These are phyloP conservation scores for Eubasilissa splendida DNA, from an alignment of 2,888 invertebrate genomes.

Conservation along the genomic window DNA sequence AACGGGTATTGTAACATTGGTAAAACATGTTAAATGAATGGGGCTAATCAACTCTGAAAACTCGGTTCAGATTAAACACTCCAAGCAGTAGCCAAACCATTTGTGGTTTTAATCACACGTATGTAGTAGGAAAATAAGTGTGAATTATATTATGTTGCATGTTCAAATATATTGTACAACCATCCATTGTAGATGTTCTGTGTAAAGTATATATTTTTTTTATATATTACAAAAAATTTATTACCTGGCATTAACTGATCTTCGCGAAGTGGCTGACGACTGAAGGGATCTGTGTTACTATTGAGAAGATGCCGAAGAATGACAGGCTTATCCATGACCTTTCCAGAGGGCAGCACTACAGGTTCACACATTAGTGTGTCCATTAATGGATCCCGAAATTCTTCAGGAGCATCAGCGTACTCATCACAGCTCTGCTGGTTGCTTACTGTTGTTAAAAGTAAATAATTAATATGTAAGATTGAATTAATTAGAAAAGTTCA, in stretches of 20 bases:
- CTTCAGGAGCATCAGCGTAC: conserved; percentile 95
- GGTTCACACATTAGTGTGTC: conserved; percentile 98
- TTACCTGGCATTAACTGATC: conserved; percentile 93
- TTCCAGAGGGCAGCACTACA: conserved; percentile 91
- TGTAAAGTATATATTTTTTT: neutral
- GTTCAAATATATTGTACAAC: too few species aligned
- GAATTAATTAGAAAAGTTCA: too few species aligned
- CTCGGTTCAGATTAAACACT: too few species aligned
- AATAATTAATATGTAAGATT: too few species aligned
- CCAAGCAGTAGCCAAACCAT: too few species aligned
- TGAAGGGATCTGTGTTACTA: conserved; percentile 98
- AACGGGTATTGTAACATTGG: too few species aligned
- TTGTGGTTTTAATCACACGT: too few species aligned
- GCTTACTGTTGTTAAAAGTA: conserved; percentile 67
- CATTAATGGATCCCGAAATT: conserved; percentile 97
- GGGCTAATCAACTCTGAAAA: too few species aligned
- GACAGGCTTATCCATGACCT: conserved; percentile 94
- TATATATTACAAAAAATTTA: conserved; percentile 35
- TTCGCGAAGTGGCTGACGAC: conserved; percentile 94
- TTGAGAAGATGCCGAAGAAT: conserved; percentile 95
- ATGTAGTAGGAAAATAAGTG: too few species aligned
- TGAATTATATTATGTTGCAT: too few species aligned
- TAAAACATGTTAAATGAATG: too few species aligned
- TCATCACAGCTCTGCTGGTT: conserved; percentile 93
- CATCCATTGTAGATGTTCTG: too few species aligned